Conservation (phyloP, 2,888 invertebrate species). For the Himalopsyche kuldschensis region DNA sequence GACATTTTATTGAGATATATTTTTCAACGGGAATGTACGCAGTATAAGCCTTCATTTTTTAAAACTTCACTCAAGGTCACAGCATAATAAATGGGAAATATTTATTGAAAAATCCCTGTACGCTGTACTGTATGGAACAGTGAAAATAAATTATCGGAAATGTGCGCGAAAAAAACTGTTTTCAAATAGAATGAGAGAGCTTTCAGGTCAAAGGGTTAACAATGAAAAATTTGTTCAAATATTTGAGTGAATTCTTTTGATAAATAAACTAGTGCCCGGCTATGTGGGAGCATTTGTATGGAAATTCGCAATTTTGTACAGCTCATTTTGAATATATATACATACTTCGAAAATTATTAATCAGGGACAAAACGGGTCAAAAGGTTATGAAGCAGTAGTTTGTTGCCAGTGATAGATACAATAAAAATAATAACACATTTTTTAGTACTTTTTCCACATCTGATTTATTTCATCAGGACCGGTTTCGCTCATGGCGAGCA, state of each 20-base stretch:
- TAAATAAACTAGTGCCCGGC: neutral
- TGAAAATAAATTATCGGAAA: neutral
- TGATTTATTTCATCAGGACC: too few species aligned
- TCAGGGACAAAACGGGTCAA: neutral
- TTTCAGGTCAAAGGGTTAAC: neutral
- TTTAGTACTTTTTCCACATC: too few species aligned
- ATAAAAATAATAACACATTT: too few species aligned
- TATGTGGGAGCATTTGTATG: neutral
- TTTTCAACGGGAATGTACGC: too few species aligned
- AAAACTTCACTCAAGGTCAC: too few species aligned
- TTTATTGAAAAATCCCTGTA: neutral
- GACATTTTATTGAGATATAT: too few species aligned
- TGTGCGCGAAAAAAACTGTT: neutral
- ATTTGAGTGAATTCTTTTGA: neutral
- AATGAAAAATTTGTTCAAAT: neutral
- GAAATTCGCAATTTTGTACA: neutral
- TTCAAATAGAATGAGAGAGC: neutral
- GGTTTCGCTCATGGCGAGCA: too few species aligned
- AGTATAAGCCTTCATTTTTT: too few species aligned
- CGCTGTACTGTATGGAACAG: neutral
- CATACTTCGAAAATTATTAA: neutral
- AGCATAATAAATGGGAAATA: neutral
- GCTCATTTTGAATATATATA: neutral
- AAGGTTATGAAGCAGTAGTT: neutral
- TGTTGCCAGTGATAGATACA: too few species aligned